phyloP scores from a whole-genome alignment of 2,113 vertebrate species.

The Pituophis catenifer region DNA sequence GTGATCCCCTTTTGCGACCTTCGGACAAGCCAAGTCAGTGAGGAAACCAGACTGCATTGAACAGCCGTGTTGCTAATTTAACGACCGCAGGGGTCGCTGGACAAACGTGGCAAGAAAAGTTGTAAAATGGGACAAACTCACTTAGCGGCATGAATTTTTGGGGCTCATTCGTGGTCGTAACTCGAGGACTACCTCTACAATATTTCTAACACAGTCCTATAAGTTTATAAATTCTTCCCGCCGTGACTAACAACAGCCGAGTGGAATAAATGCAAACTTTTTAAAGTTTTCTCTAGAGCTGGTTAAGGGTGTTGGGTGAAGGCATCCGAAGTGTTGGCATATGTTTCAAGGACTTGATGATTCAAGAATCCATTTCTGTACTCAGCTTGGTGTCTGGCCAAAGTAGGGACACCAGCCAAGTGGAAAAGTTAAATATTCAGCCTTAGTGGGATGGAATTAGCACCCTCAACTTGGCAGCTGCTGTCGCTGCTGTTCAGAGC shows the following conservation, averaged over 20 bases:
- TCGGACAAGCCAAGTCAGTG: no score
- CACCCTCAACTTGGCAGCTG: not conserved
- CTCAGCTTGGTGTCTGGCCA: not conserved
- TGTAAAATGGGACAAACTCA: no score
- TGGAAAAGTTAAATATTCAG: constrained; percentile 27
- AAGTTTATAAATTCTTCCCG: not conserved
- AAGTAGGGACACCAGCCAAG: not conserved
- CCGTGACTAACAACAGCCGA: not conserved
- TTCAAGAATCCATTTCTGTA: not conserved
- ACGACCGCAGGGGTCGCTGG: no score
- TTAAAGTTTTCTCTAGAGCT: not conserved
- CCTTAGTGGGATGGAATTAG: not conserved
- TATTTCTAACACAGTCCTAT: not conserved
- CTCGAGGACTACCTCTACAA: not conserved
- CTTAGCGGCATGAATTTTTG: no score
- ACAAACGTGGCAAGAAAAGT: no score
- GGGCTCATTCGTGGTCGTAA: no score
- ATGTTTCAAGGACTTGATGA: not conserved
- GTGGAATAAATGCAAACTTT: not conserved
- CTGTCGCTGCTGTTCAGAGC: accelerated
- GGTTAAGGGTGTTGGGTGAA: not conserved
- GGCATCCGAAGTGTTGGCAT: not conserved
- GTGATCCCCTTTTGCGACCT: no score
- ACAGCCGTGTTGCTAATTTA: no score
- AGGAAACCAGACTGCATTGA: no score